Conservation (phyloP, 2,797 vertebrate species). For the Adelosebastes latens region DNA sequence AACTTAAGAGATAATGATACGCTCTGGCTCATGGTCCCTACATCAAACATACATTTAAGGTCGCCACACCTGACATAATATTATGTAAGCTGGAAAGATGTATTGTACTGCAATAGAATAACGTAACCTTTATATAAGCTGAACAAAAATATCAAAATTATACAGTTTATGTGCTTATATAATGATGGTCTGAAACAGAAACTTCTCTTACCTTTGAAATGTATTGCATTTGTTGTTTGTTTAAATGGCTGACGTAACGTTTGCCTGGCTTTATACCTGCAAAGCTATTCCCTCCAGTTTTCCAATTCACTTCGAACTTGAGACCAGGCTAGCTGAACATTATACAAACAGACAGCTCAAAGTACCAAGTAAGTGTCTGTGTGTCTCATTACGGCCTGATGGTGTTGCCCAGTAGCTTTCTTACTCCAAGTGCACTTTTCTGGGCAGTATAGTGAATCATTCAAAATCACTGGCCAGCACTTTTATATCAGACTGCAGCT, state of each 20-base stretch:
- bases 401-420: constrained; percentile 75
- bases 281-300: constrained; percentile 32
- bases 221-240: constrained; percentile 49
- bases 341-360: constrained; percentile 39
- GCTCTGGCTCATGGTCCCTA: constrained; percentile 11
- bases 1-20: constrained; percentile 24
- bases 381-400: constrained; percentile 60
- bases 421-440: constrained; percentile 84
- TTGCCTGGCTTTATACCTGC: constrained; percentile 63
- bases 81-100: constrained; percentile 45
- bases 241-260: constrained; percentile 47
- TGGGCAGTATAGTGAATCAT: constrained; percentile 69
- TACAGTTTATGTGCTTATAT: constrained; percentile 53
- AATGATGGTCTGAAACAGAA: constrained; percentile 42
- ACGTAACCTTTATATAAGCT: constrained; percentile 50
- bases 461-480: constrained; percentile 70
- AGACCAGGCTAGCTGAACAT: constrained; percentile 41
- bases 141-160: constrained; percentile 29
- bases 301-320: constrained; percentile 19
- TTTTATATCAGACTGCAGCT: constrained; percentile 77
- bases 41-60: constrained; percentile 15
- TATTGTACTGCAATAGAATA: constrained; percentile 49
- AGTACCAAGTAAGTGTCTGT: constrained; percentile 59
- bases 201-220: constrained; percentile 42
- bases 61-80: constrained; percentile 14